Percentiles rank a stretch among this genome's conserved stretches.
These are phyloP conservation scores for Eutolmus rufibarbis DNA, from an alignment of 2,888 invertebrate genomes.

Conservation along the genomic window DNA sequence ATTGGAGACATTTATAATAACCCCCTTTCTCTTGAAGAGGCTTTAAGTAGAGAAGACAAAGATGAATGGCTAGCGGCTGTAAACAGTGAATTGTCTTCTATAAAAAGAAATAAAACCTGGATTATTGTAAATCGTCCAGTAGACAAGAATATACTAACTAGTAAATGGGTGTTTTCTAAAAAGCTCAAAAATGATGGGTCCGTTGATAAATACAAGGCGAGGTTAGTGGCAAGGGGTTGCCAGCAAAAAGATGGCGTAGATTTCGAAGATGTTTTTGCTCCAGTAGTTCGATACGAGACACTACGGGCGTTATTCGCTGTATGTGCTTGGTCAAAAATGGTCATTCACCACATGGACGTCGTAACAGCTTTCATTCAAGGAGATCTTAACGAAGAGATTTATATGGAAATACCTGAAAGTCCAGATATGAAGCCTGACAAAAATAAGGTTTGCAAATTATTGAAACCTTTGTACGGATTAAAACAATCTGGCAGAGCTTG, in stretches of 20 bases:
- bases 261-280: background rate
- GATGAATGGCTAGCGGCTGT: too few species aligned
- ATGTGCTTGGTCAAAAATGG: background rate
- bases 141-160: background rate
- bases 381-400: constrained; percentile 45
- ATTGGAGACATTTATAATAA: too few species aligned
- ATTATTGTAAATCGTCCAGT: too few species aligned
- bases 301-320: background rate
- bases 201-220: background rate
- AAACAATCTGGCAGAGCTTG: constrained; percentile 48
- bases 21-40: too few species aligned
- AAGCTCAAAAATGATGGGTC: background rate
- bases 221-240: background rate
- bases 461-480: constrained; percentile 48
- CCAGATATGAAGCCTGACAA: constrained; percentile 44
- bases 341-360: constrained; percentile 46
- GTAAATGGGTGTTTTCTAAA: background rate
- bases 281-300: background rate
- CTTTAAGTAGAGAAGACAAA: too few species aligned
- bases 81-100: too few species aligned
- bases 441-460: constrained; percentile 44
- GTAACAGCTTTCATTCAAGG: constrained; percentile 48
- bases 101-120: too few species aligned
- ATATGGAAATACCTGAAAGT: constrained; percentile 47
- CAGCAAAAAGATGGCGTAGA: background rate